phyloP scores from a whole-genome alignment of 2,113 vertebrate genomes.

The Motacilla tschutschensis region DNA sequence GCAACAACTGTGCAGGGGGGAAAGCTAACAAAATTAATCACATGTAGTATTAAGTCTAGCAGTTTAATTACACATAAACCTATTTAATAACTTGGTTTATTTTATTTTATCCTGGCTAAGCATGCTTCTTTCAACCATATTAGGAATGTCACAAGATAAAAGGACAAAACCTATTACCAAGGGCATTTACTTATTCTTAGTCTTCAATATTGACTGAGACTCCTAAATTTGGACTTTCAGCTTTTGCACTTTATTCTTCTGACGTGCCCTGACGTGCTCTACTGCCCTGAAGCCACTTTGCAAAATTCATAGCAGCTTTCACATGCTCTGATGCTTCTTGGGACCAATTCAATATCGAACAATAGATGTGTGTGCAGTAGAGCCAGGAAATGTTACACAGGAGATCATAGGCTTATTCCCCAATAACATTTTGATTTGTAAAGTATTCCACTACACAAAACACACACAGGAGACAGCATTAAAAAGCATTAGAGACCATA shows the following conservation, averaged over 20 bases:
- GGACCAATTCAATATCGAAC: conserved; percentile 77
- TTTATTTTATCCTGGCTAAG: not conserved
- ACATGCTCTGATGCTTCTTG: conserved; percentile 74
- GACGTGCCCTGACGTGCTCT: conserved; percentile 73
- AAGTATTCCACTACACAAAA: conserved; percentile 64
- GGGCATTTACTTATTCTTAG: conserved; percentile 4
- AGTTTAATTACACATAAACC: conserved; percentile 37
- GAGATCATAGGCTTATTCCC: conserved; percentile 60
- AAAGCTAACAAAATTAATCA: not conserved
- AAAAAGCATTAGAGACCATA: conserved; percentile 67
- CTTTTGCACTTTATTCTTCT: conserved; percentile 70
- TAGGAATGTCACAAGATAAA: not conserved
- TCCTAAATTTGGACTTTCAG: conserved; percentile 69
- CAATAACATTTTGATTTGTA: conserved; percentile 64
- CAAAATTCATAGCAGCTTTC: conserved; percentile 74
- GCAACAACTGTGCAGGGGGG: not conserved
- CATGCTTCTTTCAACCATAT: not conserved
- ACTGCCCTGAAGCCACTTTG: conserved; percentile 71
- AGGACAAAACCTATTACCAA: conserved; percentile 1
- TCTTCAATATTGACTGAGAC: conserved; percentile 44
- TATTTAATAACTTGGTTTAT: conserved; percentile 31
- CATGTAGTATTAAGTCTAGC: not conserved
- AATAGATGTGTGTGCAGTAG: conserved; percentile 65
- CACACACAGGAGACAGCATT: conserved; percentile 61
- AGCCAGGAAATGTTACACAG: conserved; percentile 53